Evolutionary conservation across 35 echinoderm and acorn worm genomes (phyloP).

Genomic region (Lytechinus variegatus): DNA sequence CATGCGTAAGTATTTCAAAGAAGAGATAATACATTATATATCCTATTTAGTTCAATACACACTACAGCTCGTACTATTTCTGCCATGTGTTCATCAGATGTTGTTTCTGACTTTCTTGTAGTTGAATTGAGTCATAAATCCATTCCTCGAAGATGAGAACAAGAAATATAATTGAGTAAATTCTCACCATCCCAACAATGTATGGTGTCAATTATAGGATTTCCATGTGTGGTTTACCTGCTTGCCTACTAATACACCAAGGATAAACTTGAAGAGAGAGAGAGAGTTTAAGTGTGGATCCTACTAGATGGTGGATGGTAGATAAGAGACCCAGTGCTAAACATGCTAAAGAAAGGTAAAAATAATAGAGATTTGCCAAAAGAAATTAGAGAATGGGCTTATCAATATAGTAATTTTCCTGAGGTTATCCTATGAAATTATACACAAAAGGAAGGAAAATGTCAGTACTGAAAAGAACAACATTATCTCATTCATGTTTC

Average conservation of each 20-base stretch:
- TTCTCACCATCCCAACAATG: neutral
- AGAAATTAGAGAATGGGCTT: too few species aligned
- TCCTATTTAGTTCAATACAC: too few species aligned
- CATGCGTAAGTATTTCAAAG: too few species aligned
- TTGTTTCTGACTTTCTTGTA: neutral
- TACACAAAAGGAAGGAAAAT: too few species aligned
- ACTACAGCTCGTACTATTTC: neutral
- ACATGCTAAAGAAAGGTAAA: too few species aligned
- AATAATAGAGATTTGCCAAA: neutral
- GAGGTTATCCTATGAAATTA: too few species aligned
- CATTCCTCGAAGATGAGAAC: neutral
- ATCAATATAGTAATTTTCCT: too few species aligned
- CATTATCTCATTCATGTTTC: neutral
- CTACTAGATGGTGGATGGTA: neutral
- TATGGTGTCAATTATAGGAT: slow-evolving; percentile 1
- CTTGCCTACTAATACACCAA: neutral
- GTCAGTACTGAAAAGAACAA: neutral
- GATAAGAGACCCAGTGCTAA: too few species aligned
- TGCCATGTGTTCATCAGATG: neutral
- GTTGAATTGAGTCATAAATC: neutral
- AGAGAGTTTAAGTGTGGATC: neutral
- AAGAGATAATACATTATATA: too few species aligned
- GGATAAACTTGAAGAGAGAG: neutral
- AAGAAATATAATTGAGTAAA: neutral
- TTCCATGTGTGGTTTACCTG: neutral